Evolutionary conservation across 2,113 vertebrate species (phyloP).

Genomic region (Phoxinus phoxinus): DNA sequence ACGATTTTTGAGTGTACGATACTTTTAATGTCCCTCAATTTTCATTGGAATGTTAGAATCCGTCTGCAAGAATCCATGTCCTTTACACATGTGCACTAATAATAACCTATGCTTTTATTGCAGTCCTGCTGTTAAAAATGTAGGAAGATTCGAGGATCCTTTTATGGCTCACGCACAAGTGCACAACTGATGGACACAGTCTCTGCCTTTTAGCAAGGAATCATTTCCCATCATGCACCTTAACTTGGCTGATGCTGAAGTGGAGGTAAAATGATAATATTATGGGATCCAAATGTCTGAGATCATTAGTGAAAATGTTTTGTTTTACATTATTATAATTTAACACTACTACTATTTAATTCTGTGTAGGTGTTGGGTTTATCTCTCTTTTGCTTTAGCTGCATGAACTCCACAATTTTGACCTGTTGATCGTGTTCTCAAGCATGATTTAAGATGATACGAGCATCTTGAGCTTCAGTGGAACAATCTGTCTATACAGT

Average conservation of each 20-base stretch:
- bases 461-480: too few species aligned
- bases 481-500: too few species aligned
- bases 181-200: not conserved
- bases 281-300: not conserved
- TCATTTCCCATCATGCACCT: slow-evolving; percentile 11
- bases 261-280: not conserved
- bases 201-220: not conserved
- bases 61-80: not conserved
- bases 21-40: not conserved
- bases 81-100: not conserved
- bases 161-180: slow-evolving; percentile 10
- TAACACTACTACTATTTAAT: not conserved
- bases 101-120: slow-evolving; percentile 8
- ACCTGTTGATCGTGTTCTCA: not conserved
- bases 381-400: not conserved
- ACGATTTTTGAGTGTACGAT: not conserved
- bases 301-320: not conserved
- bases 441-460: too few species aligned
- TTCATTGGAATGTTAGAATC: not conserved
- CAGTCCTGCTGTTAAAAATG: slow-evolving; percentile 19
- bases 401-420: not conserved
- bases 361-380: not conserved
- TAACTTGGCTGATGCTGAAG: not conserved
- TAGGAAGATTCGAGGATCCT: slow-evolving; percentile 1
- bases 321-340: not conserved